phyloP scores from a whole-genome alignment of 2,888 invertebrate genomes.

The Lepidochrysops patricia region DNA sequence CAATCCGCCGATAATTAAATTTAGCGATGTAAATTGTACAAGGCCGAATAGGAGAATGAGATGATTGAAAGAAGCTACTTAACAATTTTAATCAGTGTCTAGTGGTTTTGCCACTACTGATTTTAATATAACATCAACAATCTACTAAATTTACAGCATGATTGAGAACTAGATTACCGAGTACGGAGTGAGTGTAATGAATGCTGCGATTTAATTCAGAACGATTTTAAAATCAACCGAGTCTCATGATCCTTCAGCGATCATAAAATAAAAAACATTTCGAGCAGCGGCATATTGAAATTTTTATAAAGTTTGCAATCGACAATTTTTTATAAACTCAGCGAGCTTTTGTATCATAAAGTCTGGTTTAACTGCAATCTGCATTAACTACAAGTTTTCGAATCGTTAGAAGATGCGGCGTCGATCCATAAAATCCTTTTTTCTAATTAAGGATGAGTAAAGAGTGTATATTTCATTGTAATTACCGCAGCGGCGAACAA shows the following conservation, averaged over 20 bases:
- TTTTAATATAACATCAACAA: background rate
- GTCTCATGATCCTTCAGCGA: background rate
- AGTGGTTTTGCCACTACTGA: background rate
- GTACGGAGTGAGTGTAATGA: background rate
- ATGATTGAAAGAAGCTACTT: background rate
- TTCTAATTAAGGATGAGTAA: background rate
- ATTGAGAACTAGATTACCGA: background rate
- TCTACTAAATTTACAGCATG: background rate
- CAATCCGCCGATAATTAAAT: background rate
- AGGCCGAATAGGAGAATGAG: background rate
- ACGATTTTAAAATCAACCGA: background rate
- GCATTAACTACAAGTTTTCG: background rate
- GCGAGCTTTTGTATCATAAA: background rate
- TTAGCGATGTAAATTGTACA: background rate
- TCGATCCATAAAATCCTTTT: background rate
- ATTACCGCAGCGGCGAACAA: background rate
- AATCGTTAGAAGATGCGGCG: background rate
- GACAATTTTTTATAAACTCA: background rate
- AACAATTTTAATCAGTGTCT: background rate
- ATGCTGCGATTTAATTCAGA: background rate
- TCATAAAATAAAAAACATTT: background rate
- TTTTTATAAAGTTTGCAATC: background rate
- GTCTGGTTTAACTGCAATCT: background rate
- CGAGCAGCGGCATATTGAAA: background rate
- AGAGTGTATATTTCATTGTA: background rate